Base-by-base conservation (phyloP, 2,797 vertebrate species). In the Oreonectes daqikongensis region DNA sequence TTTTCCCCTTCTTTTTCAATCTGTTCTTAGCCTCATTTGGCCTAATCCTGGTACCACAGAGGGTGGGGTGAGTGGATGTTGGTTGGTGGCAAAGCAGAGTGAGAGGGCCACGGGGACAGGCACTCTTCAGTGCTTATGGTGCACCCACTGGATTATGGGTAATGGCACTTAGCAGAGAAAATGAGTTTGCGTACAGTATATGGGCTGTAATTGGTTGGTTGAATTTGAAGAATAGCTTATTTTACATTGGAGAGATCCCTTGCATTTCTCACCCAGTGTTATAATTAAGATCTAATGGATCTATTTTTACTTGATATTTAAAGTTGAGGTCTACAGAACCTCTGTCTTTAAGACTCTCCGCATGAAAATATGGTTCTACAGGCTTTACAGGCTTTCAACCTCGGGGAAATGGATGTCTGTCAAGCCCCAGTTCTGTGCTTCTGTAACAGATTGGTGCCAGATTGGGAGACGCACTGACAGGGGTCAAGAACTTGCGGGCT, bases 401-500 rank as follows among this genome's bases (percentile, higher is more conserved):
- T 75, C 71, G 26, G 61, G 72, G 38, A 63, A 57, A 57, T 22
- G 63, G 68, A 53, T 60, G 55, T 22, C 68, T 70, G 26, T 69
- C 42, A 14, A 52, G 6, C 14, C 63, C 50, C 60, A 76, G 81
- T 86, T 85, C 84, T 71, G 38, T 28, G 86, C 68, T 7, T 80
- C 85, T 81, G 83, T 78, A 87, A 86, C 91, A 93, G 90, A 92
- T 91, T 92, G 91, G 89, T 89, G 88, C 81, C 89, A 93, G 90
- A 91, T 90, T 93, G 89, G 80, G 80, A 74, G 24, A 24, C 32
- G 42, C 66, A 65, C 65, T 67, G 84, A 88, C 81, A 78, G 69
- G 81, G 42, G 24, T 32, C 57, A 69, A 69, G 81, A 77, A 79
- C 79, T 68, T 59, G 57, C 57, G 42, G 50, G 63, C 55, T 48